Base-by-base conservation (phyloP, 2,888 invertebrate genomes). In the Drosophila mettleri region DNA sequence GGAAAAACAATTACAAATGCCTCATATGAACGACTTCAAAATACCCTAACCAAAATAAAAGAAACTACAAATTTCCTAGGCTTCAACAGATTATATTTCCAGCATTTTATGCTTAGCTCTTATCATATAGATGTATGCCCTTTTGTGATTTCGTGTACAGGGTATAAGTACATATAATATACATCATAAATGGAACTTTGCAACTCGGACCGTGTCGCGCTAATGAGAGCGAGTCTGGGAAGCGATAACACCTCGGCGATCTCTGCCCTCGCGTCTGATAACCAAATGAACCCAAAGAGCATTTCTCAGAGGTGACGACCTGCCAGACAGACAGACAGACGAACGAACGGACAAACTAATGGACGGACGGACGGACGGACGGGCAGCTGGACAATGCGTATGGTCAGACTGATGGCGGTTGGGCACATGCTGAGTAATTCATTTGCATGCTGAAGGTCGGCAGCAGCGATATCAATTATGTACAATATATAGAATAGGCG, bases 371-470 rank as follows among this genome's bases (percentile, higher is more conserved):
- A 12, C 18, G 16, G 45, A 45, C 31, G 36, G 18, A 16, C 16
- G 6, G 48, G 16, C 22, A 14, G 31, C 12, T 29, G 39, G 41
- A 31, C 39, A 41, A 27, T 24, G 24, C 12, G 36, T 9, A 33
- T 38, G 38, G 38, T 38, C 20, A 12, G 36, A 52, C 31, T 65
- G 53, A 51, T 63, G 72, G 58, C 59, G 67, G 54, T 22, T 34
- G 49, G 22, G 34, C 48, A 31, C 66, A 62, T 74, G 79, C 80
- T 83, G 82, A 83, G 81, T 83, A 86, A 84, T 83, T 74, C 81
- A 84, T 86, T 83, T 76, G 78, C 72, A 66, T 76, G 70, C 70
- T 80, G 84, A 83, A 86, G 82, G 86, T 80, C 81, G 84, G 49
- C 14, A 27, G 27, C 14, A 55, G 57, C 52, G 55, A 70, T 77